Conservation (phyloP, 2,888 invertebrate species). For the Eupithecia subumbrata region DNA sequence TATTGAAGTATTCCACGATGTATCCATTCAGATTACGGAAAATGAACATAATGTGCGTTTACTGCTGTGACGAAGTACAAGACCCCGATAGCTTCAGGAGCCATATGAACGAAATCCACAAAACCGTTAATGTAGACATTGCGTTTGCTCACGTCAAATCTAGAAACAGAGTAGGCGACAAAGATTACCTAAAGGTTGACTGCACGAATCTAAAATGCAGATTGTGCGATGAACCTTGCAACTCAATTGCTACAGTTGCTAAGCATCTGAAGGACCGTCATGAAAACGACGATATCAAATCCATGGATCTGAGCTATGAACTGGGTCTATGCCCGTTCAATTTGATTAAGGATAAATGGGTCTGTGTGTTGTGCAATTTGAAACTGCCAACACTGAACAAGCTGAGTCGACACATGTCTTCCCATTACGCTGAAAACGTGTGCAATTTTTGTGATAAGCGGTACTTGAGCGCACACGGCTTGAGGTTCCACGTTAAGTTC, state of each 20-base stretch:
- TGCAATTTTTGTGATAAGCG: conserved; percentile 47
- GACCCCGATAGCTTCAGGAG: conserved; percentile 62
- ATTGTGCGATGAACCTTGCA: conserved; percentile 54
- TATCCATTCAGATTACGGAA: conserved; percentile 76
- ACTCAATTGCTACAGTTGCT: conserved; percentile 48
- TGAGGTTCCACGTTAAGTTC: conserved; percentile 29
- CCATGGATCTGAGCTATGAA: conserved; percentile 25
- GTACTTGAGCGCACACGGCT: conserved; percentile 24
- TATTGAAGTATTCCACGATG: conserved; percentile 73
- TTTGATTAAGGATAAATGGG: conserved; percentile 34
- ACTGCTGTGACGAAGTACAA: conserved; percentile 69
- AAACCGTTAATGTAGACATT: conserved; percentile 53
- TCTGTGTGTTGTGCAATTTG: conserved; percentile 33
- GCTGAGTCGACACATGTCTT: conserved; percentile 47
- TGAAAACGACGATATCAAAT: conserved; percentile 36
- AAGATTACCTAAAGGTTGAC: conserved; percentile 56
- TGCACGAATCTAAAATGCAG: conserved; percentile 64
- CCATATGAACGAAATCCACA: conserved; percentile 63
- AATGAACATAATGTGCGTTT: conserved; percentile 71
- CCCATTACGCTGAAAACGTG: conserved; percentile 45
- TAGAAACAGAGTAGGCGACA: conserved; percentile 9
- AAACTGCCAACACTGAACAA: conserved; percentile 38
- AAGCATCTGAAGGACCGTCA: conserved; percentile 57
- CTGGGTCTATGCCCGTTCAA: conserved; percentile 40
- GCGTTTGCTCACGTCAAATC: conserved; percentile 51